Evolutionary conservation across 1,140 invertebrate genomes (phyloP).

Genomic region (Agraylea sexmaculata): DNA sequence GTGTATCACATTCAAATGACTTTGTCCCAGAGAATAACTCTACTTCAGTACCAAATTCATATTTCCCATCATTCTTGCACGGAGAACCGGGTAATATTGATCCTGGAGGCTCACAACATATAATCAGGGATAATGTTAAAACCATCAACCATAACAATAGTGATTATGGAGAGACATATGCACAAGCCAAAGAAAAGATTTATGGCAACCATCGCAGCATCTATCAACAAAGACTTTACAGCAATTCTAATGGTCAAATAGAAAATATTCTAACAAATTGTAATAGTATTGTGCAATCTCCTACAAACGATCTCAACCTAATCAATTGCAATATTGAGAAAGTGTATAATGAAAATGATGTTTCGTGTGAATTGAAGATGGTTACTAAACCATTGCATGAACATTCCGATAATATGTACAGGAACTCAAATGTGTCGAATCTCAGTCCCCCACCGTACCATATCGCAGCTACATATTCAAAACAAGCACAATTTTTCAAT

Average conservation of each 20-base stretch:
- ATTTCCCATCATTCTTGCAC: slow-evolving; percentile 25
- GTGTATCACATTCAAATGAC: slow-evolving; percentile 16
- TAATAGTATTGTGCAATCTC: slow-evolving; percentile 26
- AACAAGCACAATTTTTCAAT: slow-evolving; percentile 42
- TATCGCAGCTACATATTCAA: slow-evolving; percentile 40
- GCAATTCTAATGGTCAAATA: slow-evolving; percentile 33
- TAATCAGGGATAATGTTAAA: slow-evolving; percentile 26
- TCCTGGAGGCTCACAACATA: slow-evolving; percentile 26
- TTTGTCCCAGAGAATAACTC: slow-evolving; percentile 7
- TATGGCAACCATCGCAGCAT: slow-evolving; percentile 32
- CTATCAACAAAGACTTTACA: slow-evolving; percentile 33
- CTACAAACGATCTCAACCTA: slow-evolving; percentile 28
- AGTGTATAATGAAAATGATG: slow-evolving; percentile 32
- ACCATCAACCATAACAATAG: slow-evolving; percentile 28
- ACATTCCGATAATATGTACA: slow-evolving; percentile 26
- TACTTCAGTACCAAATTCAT: slow-evolving; percentile 22
- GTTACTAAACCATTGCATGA: slow-evolving; percentile 28
- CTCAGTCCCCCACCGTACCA: slow-evolving; percentile 38
- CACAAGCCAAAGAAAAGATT: slow-evolving; percentile 33
- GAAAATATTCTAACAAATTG: slow-evolving; percentile 34
- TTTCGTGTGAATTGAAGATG: slow-evolving; percentile 29
- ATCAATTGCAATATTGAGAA: slow-evolving; percentile 36
- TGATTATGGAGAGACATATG: slow-evolving; percentile 30
- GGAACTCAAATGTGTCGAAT: slow-evolving; percentile 29
- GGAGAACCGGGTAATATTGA: slow-evolving; percentile 22